Conservation (phyloP, 2,797 vertebrate genomes). For the Eulemur mongoz region DNA sequence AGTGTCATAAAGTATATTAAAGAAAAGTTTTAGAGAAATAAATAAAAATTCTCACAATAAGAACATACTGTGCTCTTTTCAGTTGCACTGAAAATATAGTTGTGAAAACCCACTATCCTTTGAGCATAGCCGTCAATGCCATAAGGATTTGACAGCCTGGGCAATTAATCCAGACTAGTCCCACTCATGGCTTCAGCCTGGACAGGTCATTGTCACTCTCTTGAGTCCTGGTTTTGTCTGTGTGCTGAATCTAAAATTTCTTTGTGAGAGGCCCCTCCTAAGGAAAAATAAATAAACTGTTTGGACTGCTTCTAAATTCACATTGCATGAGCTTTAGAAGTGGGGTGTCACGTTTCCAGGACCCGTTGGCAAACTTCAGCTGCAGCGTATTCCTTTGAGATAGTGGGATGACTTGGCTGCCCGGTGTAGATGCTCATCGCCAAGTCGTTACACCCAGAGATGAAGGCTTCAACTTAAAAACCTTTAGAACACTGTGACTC, state of each 20-base stretch:
- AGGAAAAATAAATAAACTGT: neutral
- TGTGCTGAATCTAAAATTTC: neutral
- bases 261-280: neutral
- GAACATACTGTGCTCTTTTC: neutral
- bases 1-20: neutral
- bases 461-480: conserved; percentile 33
- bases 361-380: neutral
- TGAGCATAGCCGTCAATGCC: neutral
- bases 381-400: neutral
- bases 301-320: neutral
- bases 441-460: conserved; percentile 35
- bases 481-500: neutral
- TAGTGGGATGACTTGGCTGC: neutral
- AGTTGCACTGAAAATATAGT: neutral
- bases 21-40: neutral
- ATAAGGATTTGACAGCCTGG: neutral
- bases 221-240: neutral
- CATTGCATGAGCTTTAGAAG: neutral
- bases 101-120: neutral
- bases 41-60: neutral
- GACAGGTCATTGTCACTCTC: neutral
- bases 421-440: neutral
- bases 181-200: neutral
- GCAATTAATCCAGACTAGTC: neutral
- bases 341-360: neutral